Base-by-base conservation (phyloP, 2,797 vertebrate species). In the Acanthiza pusilla region DNA sequence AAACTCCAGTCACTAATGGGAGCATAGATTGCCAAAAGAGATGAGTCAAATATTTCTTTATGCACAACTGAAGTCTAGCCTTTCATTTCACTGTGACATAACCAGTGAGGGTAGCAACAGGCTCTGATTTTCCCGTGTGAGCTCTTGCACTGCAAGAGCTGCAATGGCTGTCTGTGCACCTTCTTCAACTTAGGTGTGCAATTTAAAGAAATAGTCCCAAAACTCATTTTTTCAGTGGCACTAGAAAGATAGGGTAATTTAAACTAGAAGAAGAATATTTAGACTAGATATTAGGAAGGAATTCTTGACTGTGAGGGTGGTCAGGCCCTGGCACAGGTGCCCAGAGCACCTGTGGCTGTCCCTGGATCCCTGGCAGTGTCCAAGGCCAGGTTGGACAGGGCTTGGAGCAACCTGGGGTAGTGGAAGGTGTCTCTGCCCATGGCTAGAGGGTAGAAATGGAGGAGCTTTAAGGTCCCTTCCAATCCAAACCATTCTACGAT, bases 371-470 rank as follows among this genome's bases (percentile, higher is more conserved):
- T 67, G 54, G 34, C 0, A 53, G 26, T 45, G n/a, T 16, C 51
- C 72, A 8, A 15, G 29, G 38, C 25, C 58, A 40, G 25, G 22
- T 0, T 71, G 58, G 26, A 36, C 0, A 1, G 20, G 17, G 7
- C 48, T 76, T 29, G 55, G 65, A 45, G 45, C 4, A 26, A 0
- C 17, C 10, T 51, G 38, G 45, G 7, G 2, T 0, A 12, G 51
- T 26, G 51, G 14, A 23, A 58, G 15, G 17, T 58, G n/a, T 40
- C 58, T 8, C 50, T 70, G 23, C 13, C 48, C 8, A 6, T 34
- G 17, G 9, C 15, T n/a, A 30, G 10, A 7, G 12, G 7, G 3
- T 77, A 38, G 18, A 7, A 40, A 7, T 4, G 11, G 13, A 32
- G 47, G 18, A 30, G 4, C 10, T 58, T 76, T 11, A n/a, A 38